Base-by-base conservation (phyloP, 1,140 invertebrate species). In the Bradysia coprophila region DNA sequence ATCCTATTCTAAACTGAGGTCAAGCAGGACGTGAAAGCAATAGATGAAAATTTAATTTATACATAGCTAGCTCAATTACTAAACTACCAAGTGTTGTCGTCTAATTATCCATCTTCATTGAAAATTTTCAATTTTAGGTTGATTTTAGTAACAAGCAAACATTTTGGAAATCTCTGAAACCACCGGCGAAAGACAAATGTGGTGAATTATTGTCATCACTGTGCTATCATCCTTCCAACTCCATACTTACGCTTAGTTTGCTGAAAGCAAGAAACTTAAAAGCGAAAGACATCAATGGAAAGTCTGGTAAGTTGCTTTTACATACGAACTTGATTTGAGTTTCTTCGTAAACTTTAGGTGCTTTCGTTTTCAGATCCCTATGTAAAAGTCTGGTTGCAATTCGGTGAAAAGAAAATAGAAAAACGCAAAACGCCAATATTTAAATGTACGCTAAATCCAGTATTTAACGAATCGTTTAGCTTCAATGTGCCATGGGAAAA, bases 361-460 rank as follows among this genome's bases (percentile, higher is more conserved):
- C 6, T 28, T 6, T 28, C 13, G 36, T 45, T 69, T 68, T 37
- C 65, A 92, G 90, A 95, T 81, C 89, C 90, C 0, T 95, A 94
- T 57, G 89, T 93, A 1, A 95, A 94, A 61, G 85, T 94, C 4
- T 95, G 90, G 90, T 72, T 94, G 2, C 87, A 93, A 50, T 91
- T 93, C 56, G 86, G 87, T 10, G 90, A 93, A 48, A 92, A 93
- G 50, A 73, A 85, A 43, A 81, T 94, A 46, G 90, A 94, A 60
- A 95, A 95, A 57, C 80, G 86, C 57, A 95, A 94, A 67, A 94
- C 89, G n/a, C 81, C 84, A 21, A 86, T 94, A 50, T 92, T 90
- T 62, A 92, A 90, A 53, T 91, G 88, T 57, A 92, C 85, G 2
- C 65, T 92, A 42, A 87, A 91, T 63, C 90, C 78, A 1, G 76